These are phyloP conservation scores for Globia sparganii DNA, from an alignment of 2,888 invertebrate species.

Conservation along the genomic window DNA sequence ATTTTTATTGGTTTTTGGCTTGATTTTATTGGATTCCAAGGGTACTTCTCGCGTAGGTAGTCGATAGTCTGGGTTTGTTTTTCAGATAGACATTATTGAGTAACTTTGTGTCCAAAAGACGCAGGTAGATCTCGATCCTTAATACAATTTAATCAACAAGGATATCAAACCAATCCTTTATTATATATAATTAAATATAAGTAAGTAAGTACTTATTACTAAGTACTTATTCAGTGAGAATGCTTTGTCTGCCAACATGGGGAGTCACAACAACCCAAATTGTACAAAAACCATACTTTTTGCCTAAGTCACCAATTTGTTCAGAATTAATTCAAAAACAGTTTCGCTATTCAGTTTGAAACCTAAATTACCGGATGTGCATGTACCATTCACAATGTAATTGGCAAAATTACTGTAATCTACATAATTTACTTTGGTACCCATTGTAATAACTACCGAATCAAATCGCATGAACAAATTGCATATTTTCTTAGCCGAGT, in stretches of 20 bases:
- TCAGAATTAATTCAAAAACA: slow-evolving; percentile 9
- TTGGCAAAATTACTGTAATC: slow-evolving; percentile 41
- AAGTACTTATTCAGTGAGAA: background rate
- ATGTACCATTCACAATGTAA: slow-evolving; percentile 30
- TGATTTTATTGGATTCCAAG: slow-evolving; percentile 1
- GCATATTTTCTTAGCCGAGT: slow-evolving; percentile 19
- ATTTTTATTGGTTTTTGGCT: background rate
- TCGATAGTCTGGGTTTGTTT: background rate
- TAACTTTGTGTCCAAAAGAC: background rate
- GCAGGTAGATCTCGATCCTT: background rate
- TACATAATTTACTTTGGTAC: background rate
- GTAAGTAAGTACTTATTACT: background rate
- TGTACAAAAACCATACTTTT: slow-evolving; percentile 18
- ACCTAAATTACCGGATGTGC: slow-evolving; percentile 32
- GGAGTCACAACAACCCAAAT: background rate
- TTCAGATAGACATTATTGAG: background rate
- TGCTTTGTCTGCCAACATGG: background rate
- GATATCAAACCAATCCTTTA: background rate
- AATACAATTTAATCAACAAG: background rate
- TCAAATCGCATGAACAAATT: slow-evolving; percentile 14
- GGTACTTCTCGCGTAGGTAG: background rate
- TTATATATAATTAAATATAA: background rate
- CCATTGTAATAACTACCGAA: slow-evolving; percentile 22
- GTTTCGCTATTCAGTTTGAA: slow-evolving; percentile 29
- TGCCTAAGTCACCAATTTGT: slow-evolving; percentile 3